Evolutionary conservation across 2,888 invertebrate species (phyloP), one percentile per base, ranked within the genome.

Genomic region (Brachyptera putata): DNA sequence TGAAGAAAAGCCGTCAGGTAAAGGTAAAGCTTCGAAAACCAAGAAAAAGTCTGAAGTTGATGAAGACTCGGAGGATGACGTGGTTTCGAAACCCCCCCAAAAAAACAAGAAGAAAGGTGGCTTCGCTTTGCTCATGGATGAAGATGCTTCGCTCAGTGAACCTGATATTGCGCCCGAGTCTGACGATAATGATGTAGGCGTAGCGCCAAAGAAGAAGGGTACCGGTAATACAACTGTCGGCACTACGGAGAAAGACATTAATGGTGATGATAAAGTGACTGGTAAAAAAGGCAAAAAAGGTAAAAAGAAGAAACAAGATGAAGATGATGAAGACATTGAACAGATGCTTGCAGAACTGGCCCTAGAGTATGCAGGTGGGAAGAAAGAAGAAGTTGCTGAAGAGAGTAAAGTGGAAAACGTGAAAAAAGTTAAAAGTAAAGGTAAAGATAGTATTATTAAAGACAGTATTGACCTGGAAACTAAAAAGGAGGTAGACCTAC

Each of bases 301-400:
- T 3, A 85, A 84, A 70, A 89, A 86, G 76, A 85, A 84, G 66
- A 65, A 63, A 46, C 67, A 68, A 48, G 69, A 70, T 48, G 88
- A 88, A 70, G 87, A 87, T 73, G 89, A 89, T 64, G 83, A 83
- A 60, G 91, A 91, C 72, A 76, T 92, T 62, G 91, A 92, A 69
- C 89, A 89, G 74, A 86, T 89, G 62, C 75, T 92, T 64, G 91
- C 91, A 11, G 91, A 92, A 75, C 76, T 92, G 64, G 86, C 88
- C 75, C 79, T 89, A 77, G 91, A 91, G 77, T 88, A 90, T 75
- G 78, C 85, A 55, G 89, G 85, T 16, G 78, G 79, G 1, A 82
- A 84, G 69, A 76, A 78, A 64, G 79, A 82, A 63, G 67, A 58
- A n/a, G 53, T 21, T 34, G 36, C 53, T 13, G 67, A 63, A 3